phyloP scores from a whole-genome alignment of 2,888 invertebrate species.

The Leptopilina myrica region DNA sequence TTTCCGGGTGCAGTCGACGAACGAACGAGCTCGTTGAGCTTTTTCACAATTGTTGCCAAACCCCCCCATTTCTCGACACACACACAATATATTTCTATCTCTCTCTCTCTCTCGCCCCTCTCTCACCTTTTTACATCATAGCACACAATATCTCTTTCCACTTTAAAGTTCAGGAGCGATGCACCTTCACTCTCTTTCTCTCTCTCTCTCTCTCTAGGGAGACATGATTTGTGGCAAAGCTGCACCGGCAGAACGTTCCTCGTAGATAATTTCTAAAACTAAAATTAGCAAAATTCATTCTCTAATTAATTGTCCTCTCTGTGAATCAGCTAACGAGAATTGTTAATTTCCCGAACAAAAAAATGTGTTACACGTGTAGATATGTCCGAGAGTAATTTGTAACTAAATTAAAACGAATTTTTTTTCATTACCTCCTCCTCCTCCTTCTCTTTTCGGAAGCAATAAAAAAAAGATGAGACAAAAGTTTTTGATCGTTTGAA shows the following conservation, averaged over 20 bases:
- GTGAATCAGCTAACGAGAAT: conserved; percentile 13
- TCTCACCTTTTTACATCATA: conserved; percentile 21
- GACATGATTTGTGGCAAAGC: conserved; percentile 16
- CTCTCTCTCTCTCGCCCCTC: neutral
- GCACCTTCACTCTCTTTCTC: conserved; percentile 9
- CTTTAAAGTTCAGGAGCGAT: conserved; percentile 28
- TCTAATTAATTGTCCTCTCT: neutral
- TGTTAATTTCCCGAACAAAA: neutral
- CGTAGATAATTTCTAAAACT: conserved; percentile 24
- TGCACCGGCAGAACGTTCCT: conserved; percentile 5
- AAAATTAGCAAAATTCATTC: neutral
- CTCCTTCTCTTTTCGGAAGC: too few species aligned
- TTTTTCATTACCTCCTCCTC: neutral
- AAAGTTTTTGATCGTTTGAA: too few species aligned
- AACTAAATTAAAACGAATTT: neutral
- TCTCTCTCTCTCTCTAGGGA: conserved; percentile 13
- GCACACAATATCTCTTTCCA: conserved; percentile 35
- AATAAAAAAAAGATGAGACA: too few species aligned
- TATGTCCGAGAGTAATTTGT: neutral
- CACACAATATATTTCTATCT: neutral
- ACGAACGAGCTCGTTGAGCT: conserved; percentile 36
- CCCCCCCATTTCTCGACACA: conserved; percentile 8
- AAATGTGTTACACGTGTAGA: conserved; percentile 11
- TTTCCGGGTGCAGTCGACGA: conserved; percentile 33
- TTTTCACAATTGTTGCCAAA: conserved; percentile 36